Evolutionary conservation across 2,113 vertebrate species (phyloP).

Genomic region (Anas platyrhynchos): DNA sequence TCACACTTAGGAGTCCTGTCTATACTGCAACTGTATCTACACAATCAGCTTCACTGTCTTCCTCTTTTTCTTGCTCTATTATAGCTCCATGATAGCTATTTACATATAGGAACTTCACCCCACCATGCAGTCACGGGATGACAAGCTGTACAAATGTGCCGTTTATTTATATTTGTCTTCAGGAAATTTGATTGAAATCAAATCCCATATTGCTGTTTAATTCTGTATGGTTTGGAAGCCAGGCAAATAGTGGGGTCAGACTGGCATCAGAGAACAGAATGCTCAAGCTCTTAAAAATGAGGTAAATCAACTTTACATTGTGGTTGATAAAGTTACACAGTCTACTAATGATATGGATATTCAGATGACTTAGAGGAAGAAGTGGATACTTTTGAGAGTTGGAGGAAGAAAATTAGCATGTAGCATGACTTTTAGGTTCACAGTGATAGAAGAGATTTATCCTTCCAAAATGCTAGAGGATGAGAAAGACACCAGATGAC

Average conservation of each 20-base stretch:
- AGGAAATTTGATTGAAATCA: not conserved
- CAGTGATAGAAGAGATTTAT: not conserved
- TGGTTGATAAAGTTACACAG: not conserved
- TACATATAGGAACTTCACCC: not conserved
- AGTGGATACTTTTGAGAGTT: not conserved
- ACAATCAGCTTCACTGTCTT: not conserved
- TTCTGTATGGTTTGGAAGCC: not conserved
- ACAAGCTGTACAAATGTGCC: not conserved
- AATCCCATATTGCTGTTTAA: not conserved
- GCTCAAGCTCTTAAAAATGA: not conserved
- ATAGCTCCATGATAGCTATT: rapidly evolving
- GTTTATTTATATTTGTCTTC: not conserved
- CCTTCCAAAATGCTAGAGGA: not conserved
- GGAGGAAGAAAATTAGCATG: not conserved
- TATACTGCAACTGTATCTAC: not conserved
- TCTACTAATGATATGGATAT: not conserved
- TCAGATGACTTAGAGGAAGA: not conserved
- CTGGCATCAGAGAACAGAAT: not conserved
- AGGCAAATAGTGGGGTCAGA: not conserved
- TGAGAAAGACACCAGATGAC: not conserved
- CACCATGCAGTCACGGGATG: not conserved
- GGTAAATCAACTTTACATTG: not conserved
- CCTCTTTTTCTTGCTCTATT: not conserved
- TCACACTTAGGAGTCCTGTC: not conserved
- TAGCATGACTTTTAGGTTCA: not conserved